Evolutionary conservation across 2,797 vertebrate genomes (phyloP), one percentile per base, ranked within the genome.

Genomic region (Ctenosaura bakeri): DNA sequence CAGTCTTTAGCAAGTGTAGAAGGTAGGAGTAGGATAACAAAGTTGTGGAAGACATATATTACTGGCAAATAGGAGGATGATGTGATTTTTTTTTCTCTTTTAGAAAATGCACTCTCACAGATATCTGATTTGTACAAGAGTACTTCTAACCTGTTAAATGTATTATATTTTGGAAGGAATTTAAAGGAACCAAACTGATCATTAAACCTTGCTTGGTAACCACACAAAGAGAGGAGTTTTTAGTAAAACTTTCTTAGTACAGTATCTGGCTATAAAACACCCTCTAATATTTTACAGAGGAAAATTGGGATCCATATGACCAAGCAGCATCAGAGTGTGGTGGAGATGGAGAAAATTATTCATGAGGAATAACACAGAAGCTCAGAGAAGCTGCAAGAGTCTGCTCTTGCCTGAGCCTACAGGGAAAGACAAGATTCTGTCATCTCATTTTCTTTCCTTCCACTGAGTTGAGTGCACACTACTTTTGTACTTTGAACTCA

Each of bases 1-100:
- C 93, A 88, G 95, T 97, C 96, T 97, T 96, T 96, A 96, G 95
- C 96, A 96, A 96, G 95, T 95, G 92, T 71, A 97, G 95, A 94
- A 96, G 92, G 95, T 95, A 89, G 93, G 87, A 95, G 90, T 94
- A 88, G 52, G 94, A 94, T 97, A 97, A 96, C 89, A 96, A 94
- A 95, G 94, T 93, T 93, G 92, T 93, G 95, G 93, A 93, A 94
- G 93, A 94, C 95, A 95, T 93, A 94, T 46, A 91, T 96, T 94
- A 96, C 91, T 89, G 90, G 93, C 88, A 97, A 96, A 95, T 78
- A 90, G 91, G 93, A 90, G 4, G 92, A 90, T 3, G 1, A 82
- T 89, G 89, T 88, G 42, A 46, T 46, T 93, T 85, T 91, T 95
- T 94, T 92, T 87, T 81, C 85, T 0, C 3, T 94, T 93, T 95